Evolutionary conservation across 2,113 vertebrate species (phyloP), one percentile per base, ranked within the genome.

Genomic region (Gallinago jamesoni): DNA sequence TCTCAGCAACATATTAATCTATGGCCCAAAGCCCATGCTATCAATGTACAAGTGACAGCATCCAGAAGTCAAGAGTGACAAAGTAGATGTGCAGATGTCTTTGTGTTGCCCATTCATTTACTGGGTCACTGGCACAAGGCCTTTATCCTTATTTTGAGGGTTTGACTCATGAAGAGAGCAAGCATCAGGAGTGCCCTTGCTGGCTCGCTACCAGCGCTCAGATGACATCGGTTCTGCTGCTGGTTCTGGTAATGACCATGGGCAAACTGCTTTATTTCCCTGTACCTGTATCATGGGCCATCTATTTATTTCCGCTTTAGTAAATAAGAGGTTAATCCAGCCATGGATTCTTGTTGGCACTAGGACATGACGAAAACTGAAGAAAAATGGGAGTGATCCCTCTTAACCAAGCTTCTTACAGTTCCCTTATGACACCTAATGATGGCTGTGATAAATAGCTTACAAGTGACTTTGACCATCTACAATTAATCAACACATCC

Each of bases 401-500:
- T 80, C 70, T 85, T 90, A 92, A 80, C 45, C 24, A 94, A 55
- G 22, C 9, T 28, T 86, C 64, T 70, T 66, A 66, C 19, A 67
- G 55, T 68, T 96, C 80, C 64, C 88, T 90, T 89, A 70, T 89
- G 90, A 90, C 30, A 70, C 50, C 41, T 95, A 95, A 95, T 81
- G 24, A 96, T 89, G 89, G 84, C 59, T 77, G 15, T 96, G 89
- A 96, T 87, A 80, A 95, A 95, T 86, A 67, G 41, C 72, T 90
- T 94, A 89, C 59, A 77, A 89, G 89, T 77, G 79, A 81, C 86
- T 96, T 93, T 4, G 7, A 30, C 68, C 20, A 84, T 84, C 85
- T 80, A 90, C 76, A 92, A 94, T 95, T 93, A 97, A 94, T 97
- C 91, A 95, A 92, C 83, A 50, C 23, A 70, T 86, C 56, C 80